Evolutionary conservation across 2,113 vertebrate genomes (phyloP).

Genomic region (Thalassarche chlororhynchos): DNA sequence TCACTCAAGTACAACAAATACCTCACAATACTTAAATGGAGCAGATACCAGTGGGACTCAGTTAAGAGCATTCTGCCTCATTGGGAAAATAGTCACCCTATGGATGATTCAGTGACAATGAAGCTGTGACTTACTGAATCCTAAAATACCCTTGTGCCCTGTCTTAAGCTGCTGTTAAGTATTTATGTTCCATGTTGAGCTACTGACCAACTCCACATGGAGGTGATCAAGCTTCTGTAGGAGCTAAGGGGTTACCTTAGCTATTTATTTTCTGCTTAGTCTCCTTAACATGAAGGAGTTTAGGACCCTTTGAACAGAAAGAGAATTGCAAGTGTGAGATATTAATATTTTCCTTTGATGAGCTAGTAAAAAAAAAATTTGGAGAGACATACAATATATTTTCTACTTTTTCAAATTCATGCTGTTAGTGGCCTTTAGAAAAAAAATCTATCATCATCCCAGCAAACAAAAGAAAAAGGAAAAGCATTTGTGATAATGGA

Average conservation of each 20-base stretch:
- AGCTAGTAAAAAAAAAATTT: not conserved
- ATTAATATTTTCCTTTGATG: not conserved
- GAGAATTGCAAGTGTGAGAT: not conserved
- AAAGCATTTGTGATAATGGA: not conserved
- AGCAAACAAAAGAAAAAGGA: not conserved
- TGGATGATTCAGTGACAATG: not conserved
- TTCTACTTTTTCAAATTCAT: not conserved
- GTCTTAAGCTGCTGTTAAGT: not conserved
- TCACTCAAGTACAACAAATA: not conserved
- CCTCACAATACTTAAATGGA: not conserved
- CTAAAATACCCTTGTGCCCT: not conserved
- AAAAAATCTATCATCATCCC: not conserved
- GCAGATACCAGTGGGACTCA: not conserved
- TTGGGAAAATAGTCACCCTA: not conserved
- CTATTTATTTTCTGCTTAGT: not conserved
- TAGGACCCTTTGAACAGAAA: not conserved
- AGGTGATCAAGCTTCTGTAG: not conserved
- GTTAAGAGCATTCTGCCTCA: not conserved
- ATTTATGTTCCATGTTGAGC: not conserved
- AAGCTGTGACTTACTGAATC: not conserved
- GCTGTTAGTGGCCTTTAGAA: not conserved
- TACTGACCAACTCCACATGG: not conserved
- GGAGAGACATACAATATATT: not conserved
- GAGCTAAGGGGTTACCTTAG: not conserved
- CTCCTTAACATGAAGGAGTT: not conserved